These are phyloP conservation scores for Sesamia inferens DNA, from an alignment of 2,888 invertebrate species.

Conservation along the genomic window DNA sequence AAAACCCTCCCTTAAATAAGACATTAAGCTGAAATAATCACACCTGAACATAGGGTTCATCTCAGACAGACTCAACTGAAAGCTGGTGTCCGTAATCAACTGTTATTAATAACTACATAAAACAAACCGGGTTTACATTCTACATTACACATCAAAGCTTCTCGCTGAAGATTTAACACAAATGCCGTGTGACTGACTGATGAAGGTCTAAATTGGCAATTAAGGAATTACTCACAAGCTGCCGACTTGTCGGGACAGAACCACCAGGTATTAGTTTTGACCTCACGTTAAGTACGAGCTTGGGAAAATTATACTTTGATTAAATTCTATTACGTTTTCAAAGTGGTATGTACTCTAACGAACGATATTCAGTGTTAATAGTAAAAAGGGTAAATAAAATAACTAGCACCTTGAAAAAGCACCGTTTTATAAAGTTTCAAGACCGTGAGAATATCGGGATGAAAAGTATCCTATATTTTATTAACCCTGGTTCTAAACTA, in stretches of 20 bases:
- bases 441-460: too few species aligned
- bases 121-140: slow-evolving; percentile 31
- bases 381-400: not conserved
- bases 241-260: slow-evolving; percentile 23
- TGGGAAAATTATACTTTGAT: slow-evolving; percentile 15
- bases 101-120: slow-evolving; percentile 27
- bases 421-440: not conserved
- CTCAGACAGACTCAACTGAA: not conserved
- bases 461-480: too few species aligned
- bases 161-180: slow-evolving; percentile 28
- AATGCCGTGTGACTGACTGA: slow-evolving; percentile 44
- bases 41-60: slow-evolving; percentile 4
- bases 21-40: slow-evolving; percentile 24
- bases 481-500: too few species aligned
- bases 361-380: not conserved
- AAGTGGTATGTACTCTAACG: not conserved
- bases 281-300: slow-evolving; percentile 28
- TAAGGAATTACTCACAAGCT: slow-evolving; percentile 44
- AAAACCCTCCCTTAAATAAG: slow-evolving; percentile 9
- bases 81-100: slow-evolving; percentile 33
- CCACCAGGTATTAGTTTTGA: slow-evolving; percentile 39
- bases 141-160: slow-evolving; percentile 36
- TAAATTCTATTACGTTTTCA: slow-evolving; percentile 16
- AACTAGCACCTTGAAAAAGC: not conserved
- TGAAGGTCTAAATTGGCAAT: slow-evolving; percentile 49